Evolutionary conservation across 2,113 vertebrate species (phyloP).

Genomic region (Megaceryle torquata): DNA sequence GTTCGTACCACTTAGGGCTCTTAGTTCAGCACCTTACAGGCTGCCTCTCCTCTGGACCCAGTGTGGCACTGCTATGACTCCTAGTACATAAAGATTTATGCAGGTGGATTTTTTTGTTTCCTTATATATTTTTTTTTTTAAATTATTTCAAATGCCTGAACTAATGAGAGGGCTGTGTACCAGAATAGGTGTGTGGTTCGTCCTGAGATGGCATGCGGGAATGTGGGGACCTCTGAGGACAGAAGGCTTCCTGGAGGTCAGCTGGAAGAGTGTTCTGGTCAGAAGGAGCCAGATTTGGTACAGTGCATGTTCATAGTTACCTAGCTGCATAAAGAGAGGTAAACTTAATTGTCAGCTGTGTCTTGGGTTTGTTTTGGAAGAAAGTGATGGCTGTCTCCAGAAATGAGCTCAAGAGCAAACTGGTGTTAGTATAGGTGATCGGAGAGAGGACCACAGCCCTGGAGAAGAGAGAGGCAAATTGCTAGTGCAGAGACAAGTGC

Average conservation of each 20-base stretch:
- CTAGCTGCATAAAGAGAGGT: background rate
- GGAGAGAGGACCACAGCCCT: background rate
- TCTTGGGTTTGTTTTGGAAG: background rate
- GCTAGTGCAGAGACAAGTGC: background rate
- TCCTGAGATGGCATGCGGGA: background rate
- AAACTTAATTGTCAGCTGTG: background rate
- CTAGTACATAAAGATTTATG: background rate
- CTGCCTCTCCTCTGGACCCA: background rate
- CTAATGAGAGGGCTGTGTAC: background rate
- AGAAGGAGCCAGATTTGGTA: background rate
- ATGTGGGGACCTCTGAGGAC: background rate
- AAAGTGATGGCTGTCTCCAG: background rate
- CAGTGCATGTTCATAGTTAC: background rate
- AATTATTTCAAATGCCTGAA: background rate
- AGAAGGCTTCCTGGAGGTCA: background rate
- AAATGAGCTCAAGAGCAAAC: background rate
- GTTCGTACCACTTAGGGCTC: background rate
- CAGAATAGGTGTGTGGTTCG: rapidly evolving
- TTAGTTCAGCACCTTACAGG: background rate
- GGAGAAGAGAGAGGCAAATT: background rate
- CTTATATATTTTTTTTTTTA: too few relatives aligned
- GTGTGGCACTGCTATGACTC: background rate
- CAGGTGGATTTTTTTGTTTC: background rate
- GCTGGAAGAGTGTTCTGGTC: background rate
- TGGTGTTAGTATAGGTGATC: background rate